Conservation (phyloP, 2,113 vertebrate species). For the Struthidea cinerea region DNA sequence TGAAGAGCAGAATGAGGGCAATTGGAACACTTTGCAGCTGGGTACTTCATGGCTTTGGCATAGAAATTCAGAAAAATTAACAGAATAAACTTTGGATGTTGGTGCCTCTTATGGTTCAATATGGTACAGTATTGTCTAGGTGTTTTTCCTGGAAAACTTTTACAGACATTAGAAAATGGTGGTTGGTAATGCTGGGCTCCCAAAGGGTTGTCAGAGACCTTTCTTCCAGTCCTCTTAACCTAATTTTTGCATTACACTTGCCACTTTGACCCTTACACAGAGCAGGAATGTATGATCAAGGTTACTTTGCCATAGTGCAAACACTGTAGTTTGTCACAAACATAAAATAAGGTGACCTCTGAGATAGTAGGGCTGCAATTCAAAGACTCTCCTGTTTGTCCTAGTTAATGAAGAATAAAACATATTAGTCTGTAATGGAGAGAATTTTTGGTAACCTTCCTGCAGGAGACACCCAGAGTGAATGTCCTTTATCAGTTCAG, state of each 20-base stretch:
- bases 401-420: constrained; percentile 49
- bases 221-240: not conserved
- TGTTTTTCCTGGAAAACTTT: not conserved
- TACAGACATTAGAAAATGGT: not conserved
- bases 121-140: not conserved
- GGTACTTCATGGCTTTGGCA: not conserved
- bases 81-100: not conserved
- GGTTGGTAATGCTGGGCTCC: not conserved
- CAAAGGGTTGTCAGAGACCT: not conserved
- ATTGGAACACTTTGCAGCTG: not conserved
- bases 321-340: constrained; percentile 29
- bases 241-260: constrained; percentile 35
- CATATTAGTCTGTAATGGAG: not conserved
- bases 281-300: constrained; percentile 6
- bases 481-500: constrained; percentile 6
- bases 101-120: not conserved
- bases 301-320: constrained; percentile 4
- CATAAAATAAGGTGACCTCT: constrained; percentile 25
- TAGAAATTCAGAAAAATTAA: not conserved
- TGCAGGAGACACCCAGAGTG: not conserved
- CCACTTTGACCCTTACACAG: not conserved
- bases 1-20: not conserved
- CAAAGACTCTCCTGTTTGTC: constrained; percentile 27
- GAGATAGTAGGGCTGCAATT: not conserved
- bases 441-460: constrained; percentile 47